Evolutionary conservation across 2,113 vertebrate species (phyloP).

Genomic region (Bufo bufo): DNA sequence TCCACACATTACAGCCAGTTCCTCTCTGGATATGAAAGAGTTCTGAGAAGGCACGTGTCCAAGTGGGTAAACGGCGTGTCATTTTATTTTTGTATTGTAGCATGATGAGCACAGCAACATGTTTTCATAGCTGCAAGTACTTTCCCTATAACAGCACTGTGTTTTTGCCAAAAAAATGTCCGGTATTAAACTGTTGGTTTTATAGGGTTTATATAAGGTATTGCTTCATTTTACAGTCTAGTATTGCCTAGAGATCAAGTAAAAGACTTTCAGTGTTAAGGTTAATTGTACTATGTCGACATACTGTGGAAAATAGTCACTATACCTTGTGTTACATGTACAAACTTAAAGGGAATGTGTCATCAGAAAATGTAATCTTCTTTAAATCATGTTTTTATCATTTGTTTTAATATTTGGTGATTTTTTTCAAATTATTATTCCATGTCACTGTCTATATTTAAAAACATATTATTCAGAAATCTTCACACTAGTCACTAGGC

Average conservation of each 20-base stretch:
- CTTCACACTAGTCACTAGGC: too few species aligned
- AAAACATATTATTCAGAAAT: too few species aligned
- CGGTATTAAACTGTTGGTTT: constrained; percentile 18
- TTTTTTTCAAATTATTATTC: too few species aligned
- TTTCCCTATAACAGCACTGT: constrained; percentile 31
- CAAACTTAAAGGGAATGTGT: not conserved
- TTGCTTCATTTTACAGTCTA: constrained; percentile 20
- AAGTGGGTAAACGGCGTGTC: constrained; percentile 29
- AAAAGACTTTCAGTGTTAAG: not conserved
- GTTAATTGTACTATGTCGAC: not conserved
- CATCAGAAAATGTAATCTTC: too few species aligned
- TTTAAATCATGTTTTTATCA: too few species aligned
- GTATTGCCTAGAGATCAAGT: constrained; percentile 12
- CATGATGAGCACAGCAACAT: constrained; percentile 39
- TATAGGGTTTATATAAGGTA: constrained; percentile 53
- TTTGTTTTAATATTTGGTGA: too few species aligned
- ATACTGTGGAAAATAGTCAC: not conserved
- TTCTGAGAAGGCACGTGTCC: not conserved
- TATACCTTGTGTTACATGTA: not conserved
- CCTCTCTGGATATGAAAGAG: constrained; percentile 11
- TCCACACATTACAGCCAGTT: constrained; percentile 11
- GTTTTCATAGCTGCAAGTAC: constrained; percentile 55
- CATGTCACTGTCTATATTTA: too few species aligned
- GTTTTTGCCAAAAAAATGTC: constrained; percentile 49
- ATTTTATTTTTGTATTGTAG: constrained; percentile 48